Conservation (phyloP, 2,113 vertebrate species). For the Athene cunicularia region DNA sequence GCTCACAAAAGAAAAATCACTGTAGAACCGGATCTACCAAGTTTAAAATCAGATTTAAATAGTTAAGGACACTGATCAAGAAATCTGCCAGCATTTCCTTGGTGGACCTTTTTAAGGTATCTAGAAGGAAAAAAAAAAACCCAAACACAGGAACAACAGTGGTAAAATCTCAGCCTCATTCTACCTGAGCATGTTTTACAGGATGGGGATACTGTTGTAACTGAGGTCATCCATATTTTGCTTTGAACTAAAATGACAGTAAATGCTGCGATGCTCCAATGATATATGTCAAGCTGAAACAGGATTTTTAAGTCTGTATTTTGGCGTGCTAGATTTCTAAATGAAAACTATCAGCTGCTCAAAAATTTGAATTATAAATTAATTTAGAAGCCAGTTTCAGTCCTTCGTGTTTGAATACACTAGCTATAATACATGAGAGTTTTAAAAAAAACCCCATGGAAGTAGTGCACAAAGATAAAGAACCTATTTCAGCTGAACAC, state of each 20-base stretch:
- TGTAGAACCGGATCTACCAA: not conserved
- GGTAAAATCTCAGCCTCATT: not conserved
- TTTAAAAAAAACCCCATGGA: not conserved
- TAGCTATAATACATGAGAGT: not conserved
- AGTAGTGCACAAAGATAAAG: not conserved
- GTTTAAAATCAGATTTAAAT: not conserved
- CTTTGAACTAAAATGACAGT: not conserved
- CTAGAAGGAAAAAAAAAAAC: not conserved
- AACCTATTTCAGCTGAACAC: not conserved
- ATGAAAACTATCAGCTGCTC: not conserved
- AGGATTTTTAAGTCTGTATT: not conserved
- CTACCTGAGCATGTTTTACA: not conserved
- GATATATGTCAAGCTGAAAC: not conserved
- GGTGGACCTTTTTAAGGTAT: not conserved
- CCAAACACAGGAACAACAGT: not conserved
- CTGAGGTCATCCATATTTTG: not conserved
- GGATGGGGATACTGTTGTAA: not conserved
- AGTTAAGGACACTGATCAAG: not conserved
- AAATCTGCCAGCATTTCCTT: not conserved
- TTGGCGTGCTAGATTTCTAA: not conserved
- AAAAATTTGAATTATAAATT: not conserved
- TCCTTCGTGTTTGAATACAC: not conserved
- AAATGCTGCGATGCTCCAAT: not conserved
- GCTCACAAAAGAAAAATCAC: not conserved
- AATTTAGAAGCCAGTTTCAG: not conserved